Base-by-base conservation (phyloP, 1,140 invertebrate genomes). In the Venustaconcha ellipsiformis region DNA sequence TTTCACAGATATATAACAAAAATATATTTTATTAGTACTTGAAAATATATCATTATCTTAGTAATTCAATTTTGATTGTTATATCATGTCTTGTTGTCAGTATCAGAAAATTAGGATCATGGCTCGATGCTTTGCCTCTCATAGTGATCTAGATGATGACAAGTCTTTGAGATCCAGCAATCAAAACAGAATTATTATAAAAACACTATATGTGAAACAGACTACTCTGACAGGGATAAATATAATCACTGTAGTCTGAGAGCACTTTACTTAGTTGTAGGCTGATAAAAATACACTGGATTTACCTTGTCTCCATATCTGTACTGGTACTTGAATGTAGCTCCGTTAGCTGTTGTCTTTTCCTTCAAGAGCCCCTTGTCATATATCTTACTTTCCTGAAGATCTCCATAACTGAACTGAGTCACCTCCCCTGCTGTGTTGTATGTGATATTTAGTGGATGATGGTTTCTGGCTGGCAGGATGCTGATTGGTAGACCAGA, bases 361-460 rank as follows among this genome's bases (percentile, higher is more conserved):
- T 96, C 94, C 14, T 94, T 94, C 18, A 98, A 89, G 72, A 96
- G 91, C 1, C 96, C 96, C 76, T 96, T 94, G 0, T 94, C 92
- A 82, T 97, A 99, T 73, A 93, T 94, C 84, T 96, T 96, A 62
- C 94, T 94, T 85, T 98, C 94, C 80, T 95, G 94, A 12, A 95
- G 93, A 0, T 93, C 92, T 2, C 96, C 97, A 94, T 97, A 97
- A 83, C 94, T 94, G 96, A 97, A 98, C 23, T 93, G 93, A 78
- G 95, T 94, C n/a, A 98, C 93, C 70, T 96, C 93, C 81, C 97
- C 97, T 89, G 96, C 97, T 73, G 91, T 80, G 74, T 88, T 88
- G 80, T 91, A 91, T 81, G 96, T 96, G 8, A 99, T 90, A 81
- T 97, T 96, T 3, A 98, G 95, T 76, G 95, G 94, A 3, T 95